phyloP scores from a whole-genome alignment of 2,888 invertebrate species.

The Chloromyia formosa region DNA sequence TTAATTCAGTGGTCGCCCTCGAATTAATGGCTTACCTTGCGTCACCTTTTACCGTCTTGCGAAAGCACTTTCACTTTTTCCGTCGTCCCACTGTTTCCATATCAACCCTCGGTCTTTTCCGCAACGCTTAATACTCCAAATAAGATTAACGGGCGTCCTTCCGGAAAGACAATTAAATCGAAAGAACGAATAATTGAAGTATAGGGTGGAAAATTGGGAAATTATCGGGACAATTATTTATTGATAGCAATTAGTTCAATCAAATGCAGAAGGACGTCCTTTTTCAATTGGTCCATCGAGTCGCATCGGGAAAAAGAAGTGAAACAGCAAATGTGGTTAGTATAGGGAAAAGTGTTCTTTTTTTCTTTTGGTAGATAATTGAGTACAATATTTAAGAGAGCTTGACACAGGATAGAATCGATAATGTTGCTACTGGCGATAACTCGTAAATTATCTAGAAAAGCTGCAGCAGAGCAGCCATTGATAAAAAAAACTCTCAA shows the following conservation, averaged over 20 bases:
- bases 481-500: too few species aligned
- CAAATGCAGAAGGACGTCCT: constrained; percentile 36
- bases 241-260: constrained; percentile 35
- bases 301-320: too few species aligned
- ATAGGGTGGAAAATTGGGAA: constrained; percentile 42
- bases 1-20: constrained; percentile 32
- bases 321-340: too few species aligned
- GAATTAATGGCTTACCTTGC: constrained; percentile 47
- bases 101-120: neutral
- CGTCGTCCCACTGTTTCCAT: neutral
- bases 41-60: constrained; percentile 41
- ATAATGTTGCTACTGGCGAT: too few species aligned
- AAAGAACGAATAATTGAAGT: constrained; percentile 38
- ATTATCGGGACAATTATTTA: constrained; percentile 40
- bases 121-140: constrained; percentile 22
- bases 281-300: constrained; percentile 14
- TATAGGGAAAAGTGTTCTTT: too few species aligned
- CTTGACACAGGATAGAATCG: too few species aligned
- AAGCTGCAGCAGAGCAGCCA: too few species aligned
- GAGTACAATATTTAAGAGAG: too few species aligned
- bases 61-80: neutral
- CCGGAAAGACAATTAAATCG: constrained; percentile 42
- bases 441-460: too few species aligned
- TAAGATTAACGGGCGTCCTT: constrained; percentile 39
- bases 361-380: too few species aligned